Evolutionary conservation across 1,140 invertebrate genomes (phyloP).

Genomic region (Hydropsyche tenuis): DNA sequence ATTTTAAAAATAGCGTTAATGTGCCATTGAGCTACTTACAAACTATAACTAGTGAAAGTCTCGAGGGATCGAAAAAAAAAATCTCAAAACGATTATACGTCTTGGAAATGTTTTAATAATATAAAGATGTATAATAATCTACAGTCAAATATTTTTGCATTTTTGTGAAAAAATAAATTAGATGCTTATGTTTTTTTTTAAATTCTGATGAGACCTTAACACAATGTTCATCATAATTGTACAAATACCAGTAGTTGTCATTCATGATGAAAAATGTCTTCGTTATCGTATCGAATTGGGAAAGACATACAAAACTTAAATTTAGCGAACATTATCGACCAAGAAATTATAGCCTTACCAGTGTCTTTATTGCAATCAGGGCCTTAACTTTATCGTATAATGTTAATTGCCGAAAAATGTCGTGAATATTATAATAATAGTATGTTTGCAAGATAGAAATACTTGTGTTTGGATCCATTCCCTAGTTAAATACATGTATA

Average conservation of each 20-base stretch:
- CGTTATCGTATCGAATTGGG: neutral
- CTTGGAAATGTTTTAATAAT: too few relatives aligned
- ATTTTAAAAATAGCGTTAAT: neutral
- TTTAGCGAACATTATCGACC: neutral
- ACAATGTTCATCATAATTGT: conserved; percentile 42
- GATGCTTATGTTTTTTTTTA: too few relatives aligned
- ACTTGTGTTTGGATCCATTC: conserved; percentile 44
- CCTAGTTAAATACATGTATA: conserved; percentile 40
- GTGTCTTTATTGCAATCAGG: conserved; percentile 26
- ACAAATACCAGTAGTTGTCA: conserved; percentile 46
- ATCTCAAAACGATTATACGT: too few relatives aligned
- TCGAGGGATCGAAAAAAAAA: too few relatives aligned
- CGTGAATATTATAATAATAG: conserved; percentile 9
- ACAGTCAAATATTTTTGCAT: too few relatives aligned
- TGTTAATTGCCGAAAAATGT: neutral
- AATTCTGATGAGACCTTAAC: conserved; percentile 13
- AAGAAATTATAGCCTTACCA: neutral
- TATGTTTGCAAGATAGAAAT: conserved; percentile 23
- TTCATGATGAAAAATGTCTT: neutral
- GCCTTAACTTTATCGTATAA: neutral
- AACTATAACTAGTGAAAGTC: too few relatives aligned
- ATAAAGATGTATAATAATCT: too few relatives aligned
- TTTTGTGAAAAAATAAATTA: too few relatives aligned
- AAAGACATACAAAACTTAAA: too few relatives aligned
- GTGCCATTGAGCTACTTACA: neutral